Conservation (phyloP, 2,113 vertebrate species). For the Colaptes auratus region DNA sequence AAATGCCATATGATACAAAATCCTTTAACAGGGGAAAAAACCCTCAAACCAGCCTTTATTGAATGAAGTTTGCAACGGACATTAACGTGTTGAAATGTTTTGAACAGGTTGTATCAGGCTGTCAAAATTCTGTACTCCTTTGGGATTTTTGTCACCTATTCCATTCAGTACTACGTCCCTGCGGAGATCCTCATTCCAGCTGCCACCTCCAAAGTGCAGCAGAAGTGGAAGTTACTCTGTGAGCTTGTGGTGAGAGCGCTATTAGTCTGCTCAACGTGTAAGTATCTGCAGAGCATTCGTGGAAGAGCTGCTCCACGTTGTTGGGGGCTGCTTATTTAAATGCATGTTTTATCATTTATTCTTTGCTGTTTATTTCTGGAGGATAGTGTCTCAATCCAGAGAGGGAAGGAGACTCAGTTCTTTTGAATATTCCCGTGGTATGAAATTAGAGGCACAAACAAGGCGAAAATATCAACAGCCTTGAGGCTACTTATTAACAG, state of each 20-base stretch:
- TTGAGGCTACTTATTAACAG: too few relatives aligned
- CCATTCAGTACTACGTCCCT: constrained; percentile 90
- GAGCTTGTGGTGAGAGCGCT: constrained; percentile 77
- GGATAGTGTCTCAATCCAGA: too few relatives aligned
- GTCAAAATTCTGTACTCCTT: constrained; percentile 91
- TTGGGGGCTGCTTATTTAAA: neutral
- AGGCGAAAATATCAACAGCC: too few relatives aligned
- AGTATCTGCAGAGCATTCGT: constrained; percentile 64
- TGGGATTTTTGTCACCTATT: constrained; percentile 89
- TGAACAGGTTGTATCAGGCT: constrained; percentile 85
- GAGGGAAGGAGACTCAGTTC: too few relatives aligned
- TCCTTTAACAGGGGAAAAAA: too few relatives aligned
- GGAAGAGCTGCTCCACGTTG: neutral
- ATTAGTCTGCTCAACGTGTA: constrained; percentile 86
- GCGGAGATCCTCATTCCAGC: constrained; percentile 85
- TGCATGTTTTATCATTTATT: neutral
- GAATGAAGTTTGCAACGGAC: neutral
- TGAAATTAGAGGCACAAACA: too few relatives aligned
- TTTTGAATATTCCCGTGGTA: too few relatives aligned
- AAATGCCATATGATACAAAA: neutral
- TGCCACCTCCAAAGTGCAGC: constrained; percentile 73
- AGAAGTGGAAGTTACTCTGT: constrained; percentile 77
- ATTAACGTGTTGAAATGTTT: constrained; percentile 11
- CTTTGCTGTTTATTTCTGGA: neutral
- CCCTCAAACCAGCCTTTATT: neutral